Base-by-base conservation (phyloP, 2,888 invertebrate species). In the Taenaris catops region DNA sequence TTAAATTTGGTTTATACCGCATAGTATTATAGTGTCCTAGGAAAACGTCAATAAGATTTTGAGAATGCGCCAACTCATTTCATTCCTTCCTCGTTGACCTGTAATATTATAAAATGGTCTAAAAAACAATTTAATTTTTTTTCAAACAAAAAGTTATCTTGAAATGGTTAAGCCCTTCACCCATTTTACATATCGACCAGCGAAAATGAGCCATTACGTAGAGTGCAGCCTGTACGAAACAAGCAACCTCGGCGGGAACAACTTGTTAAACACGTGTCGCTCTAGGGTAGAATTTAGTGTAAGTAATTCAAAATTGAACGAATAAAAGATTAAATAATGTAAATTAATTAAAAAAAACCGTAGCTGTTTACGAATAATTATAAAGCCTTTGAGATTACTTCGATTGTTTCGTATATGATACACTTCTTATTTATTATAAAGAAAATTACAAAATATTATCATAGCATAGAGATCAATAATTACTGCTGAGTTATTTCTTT, bases 171-270 rank as follows among this genome's bases (percentile, higher is more conserved):
- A n/a, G n/a, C n/a, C n/a, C n/a, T n/a, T n/a, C n/a, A n/a, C n/a
- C n/a, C n/a, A n/a, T n/a, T n/a, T n/a, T n/a, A n/a, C n/a, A n/a
- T n/a, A n/a, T n/a, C n/a, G n/a, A n/a, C n/a, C n/a, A n/a, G n/a
- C n/a, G n/a, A n/a, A n/a, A n/a, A n/a, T n/a, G n/a, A n/a, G n/a
- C 27, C 14, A 8, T 26, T 24, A 19, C 4, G 23, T 8, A 8
- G 24, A 19, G 20, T 33, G 21, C 37, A 29, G 28, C 17, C 20
- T 25, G 23, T 16, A 17, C 20, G 28, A 26, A 58, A 58, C 56
- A 53, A 56, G 56, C 54, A 51, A 60, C 54, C 59, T 63, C 60
- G 63, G 59, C 63, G 75, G 80, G 76, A 78, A 70, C 79, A 74
- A 78, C 58, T 64, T 70, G 67, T 65, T 67, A 61, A 52, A 59